Evolutionary conservation across 2,888 invertebrate genomes (phyloP).

Genomic region (Peribatodes rhomboidaria): DNA sequence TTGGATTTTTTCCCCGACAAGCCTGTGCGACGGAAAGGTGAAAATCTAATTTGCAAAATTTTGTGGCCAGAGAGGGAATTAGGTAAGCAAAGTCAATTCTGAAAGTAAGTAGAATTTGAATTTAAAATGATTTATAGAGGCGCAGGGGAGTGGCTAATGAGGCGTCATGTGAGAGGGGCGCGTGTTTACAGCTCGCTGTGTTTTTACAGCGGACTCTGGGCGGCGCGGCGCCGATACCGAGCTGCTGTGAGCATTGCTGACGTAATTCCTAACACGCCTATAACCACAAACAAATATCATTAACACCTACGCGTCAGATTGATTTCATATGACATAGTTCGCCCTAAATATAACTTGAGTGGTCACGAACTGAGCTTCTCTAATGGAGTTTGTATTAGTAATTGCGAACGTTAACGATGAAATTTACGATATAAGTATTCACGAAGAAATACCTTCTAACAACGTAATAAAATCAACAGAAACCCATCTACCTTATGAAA

Average conservation of each 20-base stretch:
- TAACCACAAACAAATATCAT: constrained; percentile 54
- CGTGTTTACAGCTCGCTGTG: constrained; percentile 74
- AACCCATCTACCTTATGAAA: constrained; percentile 45
- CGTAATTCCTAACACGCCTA: constrained; percentile 68
- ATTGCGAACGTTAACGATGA: constrained; percentile 19
- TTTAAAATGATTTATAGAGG: constrained; percentile 86
- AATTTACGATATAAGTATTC: constrained; percentile 13
- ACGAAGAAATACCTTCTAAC: constrained; percentile 11
- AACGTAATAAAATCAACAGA: constrained; percentile 25
- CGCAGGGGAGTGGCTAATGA: constrained; percentile 85
- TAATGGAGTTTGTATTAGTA: background rate
- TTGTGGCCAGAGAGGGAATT: constrained; percentile 79
- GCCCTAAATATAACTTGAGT: constrained; percentile 5
- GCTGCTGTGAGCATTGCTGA: constrained; percentile 55
- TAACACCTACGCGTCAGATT: constrained; percentile 49
- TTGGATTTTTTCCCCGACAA: constrained; percentile 68
- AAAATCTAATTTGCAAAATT: constrained; percentile 83
- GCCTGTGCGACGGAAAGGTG: constrained; percentile 68
- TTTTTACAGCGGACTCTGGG: constrained; percentile 72
- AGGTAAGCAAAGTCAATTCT: constrained; percentile 84
- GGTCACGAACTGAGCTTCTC: background rate
- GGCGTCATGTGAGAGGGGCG: constrained; percentile 84
- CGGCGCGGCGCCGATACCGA: constrained; percentile 61
- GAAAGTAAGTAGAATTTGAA: constrained; percentile 85
- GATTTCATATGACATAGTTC: constrained; percentile 35